Evolutionary conservation across 2,113 vertebrate species (phyloP), one percentile per base, ranked within the genome.

Genomic region (Trinectes maculatus): DNA sequence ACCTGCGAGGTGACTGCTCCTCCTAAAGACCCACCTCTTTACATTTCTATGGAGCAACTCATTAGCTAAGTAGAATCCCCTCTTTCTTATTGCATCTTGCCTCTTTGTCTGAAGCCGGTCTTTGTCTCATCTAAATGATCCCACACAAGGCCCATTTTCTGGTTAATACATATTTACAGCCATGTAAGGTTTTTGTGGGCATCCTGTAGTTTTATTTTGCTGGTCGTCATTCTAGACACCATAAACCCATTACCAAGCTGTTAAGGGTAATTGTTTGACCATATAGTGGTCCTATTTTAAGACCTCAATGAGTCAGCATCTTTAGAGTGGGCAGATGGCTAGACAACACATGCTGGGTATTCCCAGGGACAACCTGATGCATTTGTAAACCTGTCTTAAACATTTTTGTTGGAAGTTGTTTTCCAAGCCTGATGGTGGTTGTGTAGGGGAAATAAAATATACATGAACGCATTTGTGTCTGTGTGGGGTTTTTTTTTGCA

Each of bases 81-180:
- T 93, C 91, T 95, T 96, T 93, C 92, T 93, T 90, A 88, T 61
- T 52, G 88, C 74, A 89, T 89, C 85, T 87, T 91, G 90, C 91
- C 90, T 90, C 91, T 91, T 95, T 94, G 92, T 93, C 87, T 75
- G 77, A 90, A 85, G 77, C 82, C 66, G n/a, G 82, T 89, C 94
- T 95, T 94, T 93, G 90, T 94, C 89, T 90, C 80, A 73, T 91
- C 89, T 93, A 95, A 94, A 93, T 94, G 90, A 93, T 93, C 88
- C 91, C 87, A 92, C 94, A 94, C 93, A 91, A 93, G 93, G 84
- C 91, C 93, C 88, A 94, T 93, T 93, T 95, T 94, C 92, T 94
- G 95, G 94, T 96, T 96, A 94, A 96, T 96, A 95, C 95, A 94
- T 94, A 94, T 96, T 96, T 97, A 95, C 91, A 93, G 89, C 93